Evolutionary conservation across 2,797 vertebrate species (phyloP).

Genomic region (Falco rusticolus): DNA sequence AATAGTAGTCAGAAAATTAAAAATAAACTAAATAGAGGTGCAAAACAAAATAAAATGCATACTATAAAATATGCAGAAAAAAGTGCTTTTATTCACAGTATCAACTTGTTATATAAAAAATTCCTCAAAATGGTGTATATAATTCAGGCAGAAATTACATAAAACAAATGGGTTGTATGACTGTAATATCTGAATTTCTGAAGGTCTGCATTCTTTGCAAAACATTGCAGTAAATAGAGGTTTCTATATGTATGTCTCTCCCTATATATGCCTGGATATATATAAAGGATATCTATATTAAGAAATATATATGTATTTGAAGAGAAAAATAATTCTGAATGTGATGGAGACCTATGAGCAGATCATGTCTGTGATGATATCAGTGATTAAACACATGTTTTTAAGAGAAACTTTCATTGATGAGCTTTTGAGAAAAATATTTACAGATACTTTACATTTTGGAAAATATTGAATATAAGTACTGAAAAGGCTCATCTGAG

Average conservation of each 20-base stretch:
- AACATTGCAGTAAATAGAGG: neutral
- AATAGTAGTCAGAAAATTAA: neutral
- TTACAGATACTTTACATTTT: neutral
- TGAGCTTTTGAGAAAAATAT: neutral
- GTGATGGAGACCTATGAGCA: neutral
- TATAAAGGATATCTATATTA: neutral
- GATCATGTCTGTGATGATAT: neutral
- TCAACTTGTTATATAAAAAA: neutral
- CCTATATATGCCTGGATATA: neutral
- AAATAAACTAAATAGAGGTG: neutral
- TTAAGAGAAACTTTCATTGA: neutral
- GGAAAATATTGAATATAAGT: neutral
- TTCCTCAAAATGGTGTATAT: neutral
- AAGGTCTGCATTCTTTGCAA: neutral
- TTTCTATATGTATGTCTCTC: neutral
- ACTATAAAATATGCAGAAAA: neutral
- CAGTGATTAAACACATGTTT: neutral
- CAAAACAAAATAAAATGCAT: neutral
- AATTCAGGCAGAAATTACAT: neutral
- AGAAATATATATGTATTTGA: neutral
- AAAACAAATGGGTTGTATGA: neutral
- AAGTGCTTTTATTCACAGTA: neutral
- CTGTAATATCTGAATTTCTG: neutral
- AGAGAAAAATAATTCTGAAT: neutral
- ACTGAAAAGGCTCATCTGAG: neutral